A percentile compares a stretch with the other conserved stretches of the same genome.
Evolutionary conservation across 2,888 invertebrate genomes (phyloP).

Genomic region (Eremobia ochroleuca): DNA sequence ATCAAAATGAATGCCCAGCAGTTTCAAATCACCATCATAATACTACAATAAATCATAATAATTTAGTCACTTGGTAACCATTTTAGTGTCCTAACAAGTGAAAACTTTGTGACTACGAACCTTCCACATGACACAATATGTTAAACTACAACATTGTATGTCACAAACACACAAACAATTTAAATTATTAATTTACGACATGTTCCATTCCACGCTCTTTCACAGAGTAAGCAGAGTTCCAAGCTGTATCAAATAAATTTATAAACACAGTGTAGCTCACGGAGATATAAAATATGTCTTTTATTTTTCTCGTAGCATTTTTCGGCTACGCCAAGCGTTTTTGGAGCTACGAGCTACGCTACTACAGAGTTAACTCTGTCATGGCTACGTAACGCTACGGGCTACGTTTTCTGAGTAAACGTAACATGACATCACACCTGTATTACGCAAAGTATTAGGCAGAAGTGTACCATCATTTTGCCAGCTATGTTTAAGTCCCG

Average conservation of each 20-base stretch:
- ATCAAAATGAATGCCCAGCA: neutral
- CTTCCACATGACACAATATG: constrained; percentile 17
- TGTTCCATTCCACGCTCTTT: constrained; percentile 32
- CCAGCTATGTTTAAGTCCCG: no score
- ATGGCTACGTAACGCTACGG: constrained; percentile 5
- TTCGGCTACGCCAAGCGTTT: constrained; percentile 6
- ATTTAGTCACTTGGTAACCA: constrained; percentile 3
- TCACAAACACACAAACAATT: constrained; percentile 44
- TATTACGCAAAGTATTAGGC: neutral
- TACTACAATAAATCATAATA: neutral
- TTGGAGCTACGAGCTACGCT: constrained; percentile 22
- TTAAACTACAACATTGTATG: constrained; percentile 23
- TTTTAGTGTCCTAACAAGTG: neutral
- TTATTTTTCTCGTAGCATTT: constrained; percentile 22
- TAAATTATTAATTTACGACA: constrained; percentile 46
- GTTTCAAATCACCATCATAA: neutral
- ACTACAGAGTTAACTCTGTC: constrained; percentile 27
- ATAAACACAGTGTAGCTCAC: constrained; percentile 7
- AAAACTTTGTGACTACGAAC: constrained; percentile 16
- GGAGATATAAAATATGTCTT: constrained; percentile 14
- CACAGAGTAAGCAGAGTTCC: constrained; percentile 2
- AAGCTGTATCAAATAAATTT: constrained; percentile 36
- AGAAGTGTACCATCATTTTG: neutral
- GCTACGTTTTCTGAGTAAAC: neutral
- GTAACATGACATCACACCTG: neutral